Conservation (phyloP, 1,140 invertebrate species). For the Latrodectus geometricus region DNA sequence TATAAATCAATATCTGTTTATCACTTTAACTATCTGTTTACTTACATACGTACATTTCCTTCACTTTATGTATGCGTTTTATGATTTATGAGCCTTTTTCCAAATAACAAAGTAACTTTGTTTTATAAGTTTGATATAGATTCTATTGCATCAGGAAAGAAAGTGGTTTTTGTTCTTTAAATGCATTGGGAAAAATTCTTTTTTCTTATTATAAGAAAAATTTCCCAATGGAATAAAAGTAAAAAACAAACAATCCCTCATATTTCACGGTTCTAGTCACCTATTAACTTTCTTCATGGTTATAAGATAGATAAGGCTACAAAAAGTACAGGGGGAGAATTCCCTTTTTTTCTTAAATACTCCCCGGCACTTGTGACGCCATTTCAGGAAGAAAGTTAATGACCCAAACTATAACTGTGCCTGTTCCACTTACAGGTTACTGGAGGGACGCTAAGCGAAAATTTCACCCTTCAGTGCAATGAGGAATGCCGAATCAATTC, state of each 20-base stretch:
- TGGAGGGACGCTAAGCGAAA: not conserved
- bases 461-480: not conserved
- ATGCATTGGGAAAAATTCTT: no score
- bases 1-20: no score
- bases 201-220: no score
- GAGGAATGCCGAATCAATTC: not conserved
- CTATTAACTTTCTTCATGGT: not conserved
- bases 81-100: no score
- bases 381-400: not conserved
- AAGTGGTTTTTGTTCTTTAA: no score
- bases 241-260: not conserved
- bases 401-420: not conserved
- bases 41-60: no score
- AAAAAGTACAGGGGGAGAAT: not conserved
- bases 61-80: no score
- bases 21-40: no score
- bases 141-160: no score
- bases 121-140: no score
- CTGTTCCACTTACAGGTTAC: not conserved
- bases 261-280: not conserved
- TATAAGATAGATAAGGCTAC: not conserved
- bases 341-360: not conserved
- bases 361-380: not conserved
- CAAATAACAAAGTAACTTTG: no score
- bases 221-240: not conserved